phyloP scores from a whole-genome alignment of 2,113 vertebrate species.

The Serinus canaria region DNA sequence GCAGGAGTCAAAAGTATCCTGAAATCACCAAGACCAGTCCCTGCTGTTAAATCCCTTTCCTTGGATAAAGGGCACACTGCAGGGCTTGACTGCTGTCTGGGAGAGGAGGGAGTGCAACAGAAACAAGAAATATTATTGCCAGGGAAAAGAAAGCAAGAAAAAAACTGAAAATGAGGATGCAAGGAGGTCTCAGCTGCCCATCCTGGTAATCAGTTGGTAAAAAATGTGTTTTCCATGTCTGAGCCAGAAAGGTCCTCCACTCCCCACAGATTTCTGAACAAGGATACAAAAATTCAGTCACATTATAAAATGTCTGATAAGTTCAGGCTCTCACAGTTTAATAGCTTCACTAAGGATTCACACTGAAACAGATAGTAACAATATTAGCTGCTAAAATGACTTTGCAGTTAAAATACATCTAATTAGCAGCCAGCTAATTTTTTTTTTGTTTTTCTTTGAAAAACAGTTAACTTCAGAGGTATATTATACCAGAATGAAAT shows the following conservation, averaged over 20 bases:
- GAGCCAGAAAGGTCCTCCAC: slow-evolving; percentile 13
- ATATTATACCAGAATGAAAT: slow-evolving; percentile 6
- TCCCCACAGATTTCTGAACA: slow-evolving; percentile 34
- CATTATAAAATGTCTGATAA: slow-evolving; percentile 27
- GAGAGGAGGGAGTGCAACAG: background rate
- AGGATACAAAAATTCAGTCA: background rate
- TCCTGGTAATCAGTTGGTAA: background rate
- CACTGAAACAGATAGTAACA: slow-evolving; percentile 61
- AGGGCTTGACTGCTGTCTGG: background rate
- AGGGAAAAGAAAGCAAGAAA: background rate
- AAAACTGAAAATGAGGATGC: background rate
- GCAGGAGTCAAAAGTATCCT: background rate
- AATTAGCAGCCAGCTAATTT: slow-evolving; percentile 65
- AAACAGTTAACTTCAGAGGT: slow-evolving; percentile 42
- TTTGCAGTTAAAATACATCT: slow-evolving; percentile 73
- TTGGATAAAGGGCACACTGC: background rate
- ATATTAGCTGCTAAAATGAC: slow-evolving; percentile 69
- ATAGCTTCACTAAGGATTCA: slow-evolving; percentile 60
- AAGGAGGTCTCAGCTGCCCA: background rate
- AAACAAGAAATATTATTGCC: background rate
- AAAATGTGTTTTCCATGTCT: background rate
- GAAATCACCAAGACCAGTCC: background rate
- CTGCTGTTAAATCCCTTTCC: background rate
- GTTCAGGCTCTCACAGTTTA: slow-evolving; percentile 32
- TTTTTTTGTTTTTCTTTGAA: background rate